Evolutionary conservation across 2,888 invertebrate genomes (phyloP).

Genomic region (Mayetiola destructor): DNA sequence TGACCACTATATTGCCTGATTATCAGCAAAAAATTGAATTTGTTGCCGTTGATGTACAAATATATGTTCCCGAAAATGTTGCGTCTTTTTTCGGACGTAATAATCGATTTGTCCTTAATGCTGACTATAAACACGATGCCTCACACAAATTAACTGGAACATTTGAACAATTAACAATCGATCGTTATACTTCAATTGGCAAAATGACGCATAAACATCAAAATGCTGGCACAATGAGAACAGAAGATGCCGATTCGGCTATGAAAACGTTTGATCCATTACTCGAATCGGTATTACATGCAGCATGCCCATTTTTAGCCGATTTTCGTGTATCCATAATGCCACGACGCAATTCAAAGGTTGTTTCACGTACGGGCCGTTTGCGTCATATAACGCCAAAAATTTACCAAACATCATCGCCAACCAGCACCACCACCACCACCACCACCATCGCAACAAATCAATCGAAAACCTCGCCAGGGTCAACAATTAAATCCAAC

Average conservation of each 20-base stretch:
- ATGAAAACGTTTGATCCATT: slow-evolving; percentile 23
- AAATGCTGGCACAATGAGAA: not conserved
- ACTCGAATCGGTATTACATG: slow-evolving; percentile 27
- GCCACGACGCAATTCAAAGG: slow-evolving; percentile 26
- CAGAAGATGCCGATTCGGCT: no score
- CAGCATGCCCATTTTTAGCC: slow-evolving; percentile 33
- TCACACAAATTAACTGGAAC: not conserved
- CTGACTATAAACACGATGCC: no score
- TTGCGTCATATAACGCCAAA: slow-evolving; percentile 34
- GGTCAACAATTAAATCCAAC: no score
- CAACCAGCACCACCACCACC: slow-evolving; percentile 4
- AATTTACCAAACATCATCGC: slow-evolving; percentile 22
- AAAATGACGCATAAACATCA: no score
- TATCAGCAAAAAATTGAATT: not conserved
- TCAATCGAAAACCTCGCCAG: no score
- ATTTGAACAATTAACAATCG: not conserved
- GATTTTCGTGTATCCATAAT: slow-evolving; percentile 34
- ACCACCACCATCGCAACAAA: slow-evolving; percentile 1
- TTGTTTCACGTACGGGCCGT: slow-evolving; percentile 29
- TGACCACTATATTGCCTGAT: not conserved
- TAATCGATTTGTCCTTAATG: not conserved
- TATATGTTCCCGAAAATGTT: slow-evolving; percentile 4
- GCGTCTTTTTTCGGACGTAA: not conserved
- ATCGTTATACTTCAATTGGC: no score
- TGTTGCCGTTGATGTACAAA: not conserved